phyloP scores from a whole-genome alignment of 2,113 vertebrate genomes.

The Cathartes aura region DNA sequence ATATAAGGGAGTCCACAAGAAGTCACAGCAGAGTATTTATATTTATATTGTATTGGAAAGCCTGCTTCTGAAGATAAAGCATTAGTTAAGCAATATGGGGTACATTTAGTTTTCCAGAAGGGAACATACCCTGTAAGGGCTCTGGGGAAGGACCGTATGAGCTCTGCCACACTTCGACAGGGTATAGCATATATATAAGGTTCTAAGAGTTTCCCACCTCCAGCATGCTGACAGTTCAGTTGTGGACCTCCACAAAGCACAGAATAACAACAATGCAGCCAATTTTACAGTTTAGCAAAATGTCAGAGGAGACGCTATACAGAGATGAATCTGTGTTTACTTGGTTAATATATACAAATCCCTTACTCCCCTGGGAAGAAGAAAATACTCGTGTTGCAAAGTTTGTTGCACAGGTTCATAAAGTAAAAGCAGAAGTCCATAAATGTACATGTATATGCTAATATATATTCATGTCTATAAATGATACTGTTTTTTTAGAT shows the following conservation, averaged over 20 bases:
- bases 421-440: background rate
- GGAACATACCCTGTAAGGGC: background rate
- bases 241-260: background rate
- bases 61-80: background rate
- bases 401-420: background rate
- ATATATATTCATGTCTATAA: background rate
- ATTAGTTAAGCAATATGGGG: background rate
- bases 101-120: background rate
- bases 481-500: background rate
- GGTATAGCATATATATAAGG: background rate
- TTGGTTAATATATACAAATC: background rate
- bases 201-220: background rate
- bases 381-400: background rate
- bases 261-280: background rate
- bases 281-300: background rate
- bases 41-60: background rate
- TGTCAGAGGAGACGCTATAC: background rate
- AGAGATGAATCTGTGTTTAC: background rate
- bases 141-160: background rate
- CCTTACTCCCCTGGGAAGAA: background rate
- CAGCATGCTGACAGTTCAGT: background rate
- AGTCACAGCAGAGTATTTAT: background rate
- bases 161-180: background rate
- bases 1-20: background rate
- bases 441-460: background rate